These are phyloP conservation scores for Triplophysa dalaica DNA, from an alignment of 2,113 vertebrate genomes.

Conservation along the genomic window DNA sequence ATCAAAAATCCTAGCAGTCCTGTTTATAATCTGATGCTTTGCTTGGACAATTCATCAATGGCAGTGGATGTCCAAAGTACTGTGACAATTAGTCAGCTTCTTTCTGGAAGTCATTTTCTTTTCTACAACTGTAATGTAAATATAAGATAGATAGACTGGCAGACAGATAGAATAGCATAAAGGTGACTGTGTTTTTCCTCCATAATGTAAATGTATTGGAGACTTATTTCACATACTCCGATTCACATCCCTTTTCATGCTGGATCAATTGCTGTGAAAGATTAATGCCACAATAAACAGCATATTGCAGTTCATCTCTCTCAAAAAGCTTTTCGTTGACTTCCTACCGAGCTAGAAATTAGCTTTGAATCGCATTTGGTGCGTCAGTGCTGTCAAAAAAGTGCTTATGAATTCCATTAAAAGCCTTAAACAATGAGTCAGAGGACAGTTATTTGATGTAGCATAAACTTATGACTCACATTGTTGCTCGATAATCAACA, in stretches of 20 bases:
- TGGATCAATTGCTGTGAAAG: constrained; percentile 13
- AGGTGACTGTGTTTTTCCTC: constrained; percentile 9
- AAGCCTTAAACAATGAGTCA: constrained; percentile 39
- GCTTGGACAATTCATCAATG: constrained; percentile 45
- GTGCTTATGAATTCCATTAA: constrained; percentile 33
- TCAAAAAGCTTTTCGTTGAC: constrained; percentile 28
- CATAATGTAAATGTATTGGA: constrained; percentile 20
- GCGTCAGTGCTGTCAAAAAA: constrained; percentile 29
- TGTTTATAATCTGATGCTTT: constrained; percentile 43
- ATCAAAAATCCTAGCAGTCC: constrained; percentile 34
- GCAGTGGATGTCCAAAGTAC: constrained; percentile 35
- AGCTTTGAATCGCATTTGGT: constrained; percentile 24
- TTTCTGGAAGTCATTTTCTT: constrained; percentile 28
- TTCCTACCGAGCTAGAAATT: constrained; percentile 26
- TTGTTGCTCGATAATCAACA: constrained; percentile 36
- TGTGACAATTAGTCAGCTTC: constrained; percentile 45
- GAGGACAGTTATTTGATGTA: constrained; percentile 36
- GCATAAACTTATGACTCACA: constrained; percentile 46
- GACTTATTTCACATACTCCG: not conserved
- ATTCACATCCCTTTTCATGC: constrained; percentile 1
- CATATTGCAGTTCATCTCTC: constrained; percentile 21
- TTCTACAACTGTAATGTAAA: not conserved
- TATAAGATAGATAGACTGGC: not conserved
- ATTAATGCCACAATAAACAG: constrained; percentile 32
- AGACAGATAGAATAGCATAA: constrained; percentile 3